phyloP scores from a whole-genome alignment of 2,888 invertebrate species.

The Thecophora atra region DNA sequence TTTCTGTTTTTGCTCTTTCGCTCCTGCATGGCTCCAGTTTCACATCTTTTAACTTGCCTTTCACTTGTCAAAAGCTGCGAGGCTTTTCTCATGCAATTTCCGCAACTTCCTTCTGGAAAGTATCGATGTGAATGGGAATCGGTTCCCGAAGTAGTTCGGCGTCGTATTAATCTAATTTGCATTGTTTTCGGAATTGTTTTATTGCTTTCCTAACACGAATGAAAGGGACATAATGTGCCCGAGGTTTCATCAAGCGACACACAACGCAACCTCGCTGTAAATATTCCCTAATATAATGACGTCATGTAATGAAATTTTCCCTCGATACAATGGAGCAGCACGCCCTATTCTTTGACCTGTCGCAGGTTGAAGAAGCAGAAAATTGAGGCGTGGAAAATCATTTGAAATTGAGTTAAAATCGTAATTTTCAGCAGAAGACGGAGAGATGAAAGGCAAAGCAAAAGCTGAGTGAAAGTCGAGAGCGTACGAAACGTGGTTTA shows the following conservation, averaged over 20 bases:
- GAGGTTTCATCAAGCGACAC: too few relatives aligned
- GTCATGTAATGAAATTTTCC: constrained; percentile 55
- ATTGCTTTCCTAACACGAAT: too few relatives aligned
- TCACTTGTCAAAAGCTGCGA: not conserved
- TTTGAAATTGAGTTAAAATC: constrained; percentile 31
- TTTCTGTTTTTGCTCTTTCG: too few relatives aligned
- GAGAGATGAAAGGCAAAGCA: constrained; percentile 22
- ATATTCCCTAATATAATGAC: constrained; percentile 45
- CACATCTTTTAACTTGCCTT: not conserved
- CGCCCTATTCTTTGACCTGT: not conserved
- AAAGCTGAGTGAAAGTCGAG: not conserved
- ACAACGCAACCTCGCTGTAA: too few relatives aligned
- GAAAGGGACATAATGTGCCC: too few relatives aligned
- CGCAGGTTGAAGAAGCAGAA: too few relatives aligned
- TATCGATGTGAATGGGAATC: not conserved
- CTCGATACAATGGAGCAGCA: constrained; percentile 47
- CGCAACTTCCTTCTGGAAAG: not conserved
- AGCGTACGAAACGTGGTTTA: not conserved
- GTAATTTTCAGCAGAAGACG: constrained; percentile 26
- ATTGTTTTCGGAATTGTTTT: too few relatives aligned
- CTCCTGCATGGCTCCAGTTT: too few relatives aligned
- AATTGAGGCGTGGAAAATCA: constrained; percentile 34
- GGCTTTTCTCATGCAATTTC: not conserved
- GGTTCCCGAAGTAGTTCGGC: too few relatives aligned
- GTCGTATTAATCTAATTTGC: too few relatives aligned